Evolutionary conservation across 2,888 invertebrate genomes (phyloP).

Genomic region (Drosophila prostipennis): DNA sequence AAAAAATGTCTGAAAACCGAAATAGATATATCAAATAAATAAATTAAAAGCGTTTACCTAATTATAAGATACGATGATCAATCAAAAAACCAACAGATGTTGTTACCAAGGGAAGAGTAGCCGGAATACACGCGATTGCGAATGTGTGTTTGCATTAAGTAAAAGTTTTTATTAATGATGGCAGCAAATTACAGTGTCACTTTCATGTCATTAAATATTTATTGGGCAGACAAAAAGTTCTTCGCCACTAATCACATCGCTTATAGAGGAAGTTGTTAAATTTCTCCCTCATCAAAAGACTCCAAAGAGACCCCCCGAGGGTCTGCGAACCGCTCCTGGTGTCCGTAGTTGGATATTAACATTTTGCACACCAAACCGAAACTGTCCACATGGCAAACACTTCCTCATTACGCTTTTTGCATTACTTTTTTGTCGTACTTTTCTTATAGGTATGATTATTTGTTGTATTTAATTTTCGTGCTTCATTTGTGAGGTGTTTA

Average conservation of each 20-base stretch:
- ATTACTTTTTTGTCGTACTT: conserved; percentile 45
- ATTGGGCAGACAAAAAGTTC: conserved; percentile 26
- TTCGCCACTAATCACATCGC: conserved; percentile 9
- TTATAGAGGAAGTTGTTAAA: conserved; percentile 30
- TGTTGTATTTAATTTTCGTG: conserved; percentile 42
- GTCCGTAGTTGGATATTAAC: conserved; percentile 22
- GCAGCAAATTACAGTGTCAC: conserved; percentile 24
- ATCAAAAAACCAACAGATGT: conserved; percentile 30
- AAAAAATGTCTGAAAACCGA: conserved; percentile 8
- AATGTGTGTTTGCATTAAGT: conserved; percentile 16
- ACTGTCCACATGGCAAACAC: conserved; percentile 43
- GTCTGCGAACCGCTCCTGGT: conserved; percentile 3
- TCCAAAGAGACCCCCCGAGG: not conserved
- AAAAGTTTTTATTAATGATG: conserved; percentile 40
- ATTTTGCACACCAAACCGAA: conserved; percentile 51
- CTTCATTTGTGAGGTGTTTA: conserved; percentile 38
- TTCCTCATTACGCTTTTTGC: conserved; percentile 70
- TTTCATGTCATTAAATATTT: conserved; percentile 34
- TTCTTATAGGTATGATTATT: conserved; percentile 8
- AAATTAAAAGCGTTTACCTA: conserved; percentile 60
- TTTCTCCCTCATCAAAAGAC: conserved; percentile 15
- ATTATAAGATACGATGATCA: conserved; percentile 64
- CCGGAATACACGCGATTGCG: too few relatives aligned
- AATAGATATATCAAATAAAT: conserved; percentile 57
- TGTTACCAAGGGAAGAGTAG: conserved; percentile 21